Conservation (phyloP, 1,140 invertebrate genomes). For the Eumaeus atala region DNA sequence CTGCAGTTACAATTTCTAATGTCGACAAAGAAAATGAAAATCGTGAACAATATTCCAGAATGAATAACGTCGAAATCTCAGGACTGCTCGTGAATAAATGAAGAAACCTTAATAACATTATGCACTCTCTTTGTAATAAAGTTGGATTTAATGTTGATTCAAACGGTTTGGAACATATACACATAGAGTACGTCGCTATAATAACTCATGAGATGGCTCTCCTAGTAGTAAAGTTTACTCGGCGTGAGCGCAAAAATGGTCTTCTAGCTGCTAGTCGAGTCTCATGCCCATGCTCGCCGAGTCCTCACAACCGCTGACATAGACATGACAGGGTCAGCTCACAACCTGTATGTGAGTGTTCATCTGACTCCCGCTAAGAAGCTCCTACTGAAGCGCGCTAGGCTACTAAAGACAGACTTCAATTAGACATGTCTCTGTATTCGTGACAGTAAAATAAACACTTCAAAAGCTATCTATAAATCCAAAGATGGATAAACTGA, state of each 20-base stretch:
- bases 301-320: constrained; percentile 7
- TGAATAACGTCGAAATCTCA: constrained; percentile 15
- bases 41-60: constrained; percentile 6
- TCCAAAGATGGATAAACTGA: background rate
- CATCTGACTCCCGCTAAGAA: constrained; percentile 9
- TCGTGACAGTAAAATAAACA: background rate
- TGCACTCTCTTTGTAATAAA: background rate
- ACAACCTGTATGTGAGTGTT: constrained; percentile 2
- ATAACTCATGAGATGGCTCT: too few relatives aligned
- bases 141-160: background rate
- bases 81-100: constrained; percentile 1
- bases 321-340: background rate
- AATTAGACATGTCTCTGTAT: constrained; percentile 6
- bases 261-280: constrained; percentile 6
- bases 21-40: background rate
- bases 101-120: constrained; percentile 11
- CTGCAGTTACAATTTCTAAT: background rate
- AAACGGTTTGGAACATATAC: constrained; percentile 3
- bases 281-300: background rate
- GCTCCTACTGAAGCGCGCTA: constrained; percentile 3
- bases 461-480: background rate
- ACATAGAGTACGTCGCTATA: constrained; percentile 7
- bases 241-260: background rate
- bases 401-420: background rate
- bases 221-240: background rate